Evolutionary conservation across 2,888 invertebrate genomes (phyloP), one percentile per base, ranked within the genome.

Genomic region (Agelastica alni): DNA sequence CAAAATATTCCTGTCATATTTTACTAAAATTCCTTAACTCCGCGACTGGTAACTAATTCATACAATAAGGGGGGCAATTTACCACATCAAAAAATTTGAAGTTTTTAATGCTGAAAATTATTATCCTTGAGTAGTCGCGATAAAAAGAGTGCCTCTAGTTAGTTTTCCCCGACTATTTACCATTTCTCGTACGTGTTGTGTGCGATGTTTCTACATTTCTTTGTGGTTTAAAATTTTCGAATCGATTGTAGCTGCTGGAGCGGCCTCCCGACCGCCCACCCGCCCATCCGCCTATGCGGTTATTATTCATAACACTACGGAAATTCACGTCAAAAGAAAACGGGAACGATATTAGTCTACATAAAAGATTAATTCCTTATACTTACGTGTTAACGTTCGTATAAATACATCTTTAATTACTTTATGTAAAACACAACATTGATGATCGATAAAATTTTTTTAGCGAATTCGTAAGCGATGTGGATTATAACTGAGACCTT

Each of bases 311-410:
- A 63, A 55, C 51, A 60, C 60, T 60, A 51, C 60, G 66, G 63
- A 66, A 66, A 61, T 58, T 56, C 54, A 51, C 47, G 57, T 58
- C 60, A 60, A 58, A 60, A 58, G 55, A 55, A 60, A 58, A 52
- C 45, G 41, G 48, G 54, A 51, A 46, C 42, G 51, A 56, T 56
- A 55, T 55, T 60, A 55, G 55, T 60, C 57, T 52, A 64, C 66
- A 65, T 66, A 64, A 66, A 66, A 66, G 65, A 66, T 64, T 64
- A 66, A 66, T 66, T 66, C 61, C 63, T 66, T 37, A 46, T 13
- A 14, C 14, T 46, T 65, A 62, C 63, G 56, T 61, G 59, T 32
- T 55, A 62, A 58, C 53, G 62, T 61, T 62, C 59, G 64, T 64
- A 66, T 62, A 64, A 64, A 66, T 66, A 61, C 66, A 64, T 65